Evolutionary conservation across 2,888 invertebrate species (phyloP).

Genomic region (Himalopsyche anomala): DNA sequence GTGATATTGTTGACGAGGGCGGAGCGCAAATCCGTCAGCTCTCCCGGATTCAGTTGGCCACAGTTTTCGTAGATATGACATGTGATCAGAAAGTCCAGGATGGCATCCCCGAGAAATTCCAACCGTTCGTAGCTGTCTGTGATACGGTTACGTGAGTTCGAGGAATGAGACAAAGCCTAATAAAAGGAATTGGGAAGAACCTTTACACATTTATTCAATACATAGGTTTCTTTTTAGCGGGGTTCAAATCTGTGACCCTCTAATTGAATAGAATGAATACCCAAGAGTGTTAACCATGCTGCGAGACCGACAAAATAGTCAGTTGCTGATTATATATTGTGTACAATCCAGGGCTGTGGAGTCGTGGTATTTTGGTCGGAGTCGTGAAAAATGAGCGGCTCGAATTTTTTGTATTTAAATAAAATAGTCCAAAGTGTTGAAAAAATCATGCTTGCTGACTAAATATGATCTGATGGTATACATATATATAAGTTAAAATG

Average conservation of each 20-base stretch:
- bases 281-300: too few relatives aligned
- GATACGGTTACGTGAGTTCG: conserved; percentile 86
- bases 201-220: background rate
- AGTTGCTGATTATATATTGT: too few relatives aligned
- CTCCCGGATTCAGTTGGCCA: conserved; percentile 84
- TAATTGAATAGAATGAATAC: too few relatives aligned
- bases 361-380: too few relatives aligned
- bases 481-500: too few relatives aligned
- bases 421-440: too few relatives aligned
- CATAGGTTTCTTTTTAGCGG: background rate
- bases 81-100: conserved; percentile 93
- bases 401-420: too few relatives aligned
- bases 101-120: conserved; percentile 95
- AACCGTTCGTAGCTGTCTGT: conserved; percentile 93
- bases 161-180: conserved; percentile 94
- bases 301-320: too few relatives aligned
- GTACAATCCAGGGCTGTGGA: too few relatives aligned
- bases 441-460: too few relatives aligned
- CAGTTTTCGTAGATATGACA: conserved; percentile 90
- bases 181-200: conserved; percentile 54
- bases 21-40: conserved; percentile 94
- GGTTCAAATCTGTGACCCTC: background rate
- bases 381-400: too few relatives aligned
- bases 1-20: conserved; percentile 98
- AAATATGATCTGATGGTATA: too few relatives aligned